Evolutionary conservation across 1,140 invertebrate species (phyloP).

Genomic region (Zaprionus taronus): DNA sequence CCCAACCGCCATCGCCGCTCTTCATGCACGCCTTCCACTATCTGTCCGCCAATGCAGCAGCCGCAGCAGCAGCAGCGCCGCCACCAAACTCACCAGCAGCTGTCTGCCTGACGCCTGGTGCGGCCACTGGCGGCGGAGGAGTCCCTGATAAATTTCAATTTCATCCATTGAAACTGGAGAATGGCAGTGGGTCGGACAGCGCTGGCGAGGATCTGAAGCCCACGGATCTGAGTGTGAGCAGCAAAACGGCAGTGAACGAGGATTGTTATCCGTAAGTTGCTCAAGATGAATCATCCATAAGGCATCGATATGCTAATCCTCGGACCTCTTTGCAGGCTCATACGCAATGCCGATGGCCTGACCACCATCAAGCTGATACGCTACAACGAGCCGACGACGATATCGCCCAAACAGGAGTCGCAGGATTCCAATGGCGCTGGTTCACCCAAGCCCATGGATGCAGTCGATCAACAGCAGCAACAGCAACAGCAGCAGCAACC

Average conservation of each 20-base stretch:
- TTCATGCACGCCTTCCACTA: slow-evolving; percentile 84
- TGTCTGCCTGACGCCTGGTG: slow-evolving; percentile 51
- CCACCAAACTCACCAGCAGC: slow-evolving; percentile 77
- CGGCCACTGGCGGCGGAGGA: slow-evolving; percentile 47
- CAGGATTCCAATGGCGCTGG: slow-evolving; percentile 31
- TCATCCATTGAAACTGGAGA: slow-evolving; percentile 77
- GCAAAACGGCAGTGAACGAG: slow-evolving; percentile 56
- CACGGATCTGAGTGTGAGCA: slow-evolving; percentile 85
- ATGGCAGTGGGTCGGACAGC: slow-evolving; percentile 56
- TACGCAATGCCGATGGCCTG: slow-evolving; percentile 82
- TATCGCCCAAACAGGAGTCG: slow-evolving; percentile 61
- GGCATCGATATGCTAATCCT: slow-evolving; percentile 33
- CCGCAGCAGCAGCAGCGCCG: slow-evolving; percentile 58
- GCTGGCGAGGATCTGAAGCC: slow-evolving; percentile 85
- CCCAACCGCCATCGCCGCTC: slow-evolving; percentile 81
- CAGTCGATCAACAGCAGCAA: slow-evolving; percentile 39
- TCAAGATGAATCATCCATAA: neutral
- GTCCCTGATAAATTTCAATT: slow-evolving; percentile 77
- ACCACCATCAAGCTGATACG: slow-evolving; percentile 84
- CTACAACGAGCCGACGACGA: slow-evolving; percentile 59
- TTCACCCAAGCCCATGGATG: slow-evolving; percentile 69
- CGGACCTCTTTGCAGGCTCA: slow-evolving; percentile 65
- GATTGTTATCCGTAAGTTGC: slow-evolving; percentile 84
- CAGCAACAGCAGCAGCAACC: slow-evolving; percentile 21
- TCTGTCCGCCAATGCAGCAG: slow-evolving; percentile 67